Conservation (phyloP, 2,797 vertebrate species). For the Tapera naevia region DNA sequence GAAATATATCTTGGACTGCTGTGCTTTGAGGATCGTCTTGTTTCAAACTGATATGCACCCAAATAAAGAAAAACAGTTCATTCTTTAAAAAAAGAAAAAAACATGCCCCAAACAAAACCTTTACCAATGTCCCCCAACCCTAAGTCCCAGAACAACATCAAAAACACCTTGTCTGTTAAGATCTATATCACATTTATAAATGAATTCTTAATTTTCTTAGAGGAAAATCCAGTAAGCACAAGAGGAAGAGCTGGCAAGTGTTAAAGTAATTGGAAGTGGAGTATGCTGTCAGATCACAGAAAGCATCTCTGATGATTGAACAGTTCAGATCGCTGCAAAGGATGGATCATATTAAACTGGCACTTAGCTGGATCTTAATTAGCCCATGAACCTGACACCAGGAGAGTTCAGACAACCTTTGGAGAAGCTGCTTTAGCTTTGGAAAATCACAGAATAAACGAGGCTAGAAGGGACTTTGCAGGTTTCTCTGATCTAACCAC, state of each 20-base stretch:
- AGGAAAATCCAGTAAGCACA: not conserved
- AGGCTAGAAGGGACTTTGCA: not conserved
- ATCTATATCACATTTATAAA: not conserved
- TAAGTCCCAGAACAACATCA: too few species aligned
- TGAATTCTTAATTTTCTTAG: not conserved
- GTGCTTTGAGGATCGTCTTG: not conserved
- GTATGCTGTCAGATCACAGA: not conserved
- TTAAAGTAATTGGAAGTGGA: not conserved
- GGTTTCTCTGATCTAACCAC: not conserved
- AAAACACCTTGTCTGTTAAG: not conserved
- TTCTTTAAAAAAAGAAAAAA: not conserved
- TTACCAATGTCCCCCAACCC: accelerated
- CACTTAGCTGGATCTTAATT: not conserved
- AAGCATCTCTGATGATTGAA: not conserved
- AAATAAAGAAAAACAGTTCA: not conserved
- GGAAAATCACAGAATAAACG: not conserved
- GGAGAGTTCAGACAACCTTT: not conserved
- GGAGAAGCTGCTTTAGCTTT: not conserved
- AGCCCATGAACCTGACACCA: not conserved
- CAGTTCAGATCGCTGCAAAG: not conserved
- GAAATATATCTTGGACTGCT: not conserved
- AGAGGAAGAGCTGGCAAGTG: not conserved
- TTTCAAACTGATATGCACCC: not conserved
- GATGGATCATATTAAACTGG: not conserved
- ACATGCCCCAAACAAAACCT: accelerated